Evolutionary conservation across 2,113 vertebrate genomes (phyloP).

Genomic region (Centropus unirufus): DNA sequence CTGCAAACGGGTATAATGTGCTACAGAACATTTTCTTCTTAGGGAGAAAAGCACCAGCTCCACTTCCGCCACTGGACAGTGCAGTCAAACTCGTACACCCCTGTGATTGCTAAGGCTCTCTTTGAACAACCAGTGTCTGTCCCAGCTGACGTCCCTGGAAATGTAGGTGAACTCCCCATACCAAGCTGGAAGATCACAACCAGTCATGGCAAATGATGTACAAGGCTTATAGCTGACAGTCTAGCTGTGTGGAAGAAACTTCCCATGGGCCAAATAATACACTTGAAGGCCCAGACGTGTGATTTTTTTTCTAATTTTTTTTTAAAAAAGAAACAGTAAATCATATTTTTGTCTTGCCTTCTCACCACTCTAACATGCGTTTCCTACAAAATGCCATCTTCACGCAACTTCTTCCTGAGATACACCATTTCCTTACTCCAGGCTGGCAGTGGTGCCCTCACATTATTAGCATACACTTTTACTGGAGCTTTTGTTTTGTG

Average conservation of each 20-base stretch:
- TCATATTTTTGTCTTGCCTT: background rate
- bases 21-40: background rate
- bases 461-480: background rate
- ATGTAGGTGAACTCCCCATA: background rate
- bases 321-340: too few species aligned
- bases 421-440: background rate
- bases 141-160: background rate
- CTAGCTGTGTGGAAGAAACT: background rate
- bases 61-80: background rate
- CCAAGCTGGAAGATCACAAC: background rate
- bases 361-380: background rate
- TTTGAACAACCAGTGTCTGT: too few species aligned
- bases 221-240: background rate
- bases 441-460: background rate
- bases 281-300: background rate
- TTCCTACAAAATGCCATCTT: background rate
- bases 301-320: background rate
- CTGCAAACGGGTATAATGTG: background rate
- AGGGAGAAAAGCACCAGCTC: background rate
- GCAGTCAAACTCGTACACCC: background rate
- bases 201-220: fast-evolving
- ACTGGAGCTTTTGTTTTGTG: background rate
- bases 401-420: background rate
- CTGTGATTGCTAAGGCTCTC: background rate
- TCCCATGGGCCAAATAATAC: background rate